Base-by-base conservation (phyloP, 2,797 vertebrate genomes). In the Hydrocynus forskahlii region DNA sequence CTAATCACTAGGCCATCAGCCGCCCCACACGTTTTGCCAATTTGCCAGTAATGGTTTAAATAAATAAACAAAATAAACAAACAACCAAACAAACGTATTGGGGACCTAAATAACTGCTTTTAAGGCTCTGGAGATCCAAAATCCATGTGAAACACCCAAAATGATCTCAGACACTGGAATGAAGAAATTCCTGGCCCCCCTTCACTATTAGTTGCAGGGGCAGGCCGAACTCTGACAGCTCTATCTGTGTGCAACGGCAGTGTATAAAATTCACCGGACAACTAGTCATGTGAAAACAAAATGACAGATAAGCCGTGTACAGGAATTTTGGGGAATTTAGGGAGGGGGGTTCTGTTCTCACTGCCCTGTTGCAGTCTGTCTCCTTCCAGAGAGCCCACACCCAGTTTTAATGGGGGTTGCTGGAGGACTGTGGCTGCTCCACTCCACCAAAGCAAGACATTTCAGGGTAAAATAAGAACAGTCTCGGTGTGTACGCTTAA, bases 321-420 rank as follows among this genome's bases (percentile, higher is more conserved):
- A 2, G 63, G 7, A 12, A 50, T 50, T 50, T 13, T 2, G 9
- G 48, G 48, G 48, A 17, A 17, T 40, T 66, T 10, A 19, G 5
- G 35, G 63, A n/a, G 0, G 25, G 35, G 16, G 16, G 7, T 66
- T 40, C 0, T 35, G 25, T 38, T 38, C 70, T 0, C 17, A 55
- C 50, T 19, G 23, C 16, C 25, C 23, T 9, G 2, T 23, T 54
- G 19, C 25, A 50, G 43, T 45, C 16, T 55, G 48, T 2, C 35
- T 13, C 29, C 57, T 62, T 73, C 45, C 59, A 16, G 14, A 45
- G 79, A 74, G 45, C 43, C 78, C 82, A 80, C 82, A 78, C 78
- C 82, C 82, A 62, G 54, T 25, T 21, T 73, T 52, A 66, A 45
- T 10, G 14, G 40, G 40, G 12, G 8, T 4, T 21, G 21, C 1